Percentiles rank a stretch among this genome's conserved stretches.
These are phyloP conservation scores for Merodon equestris DNA, from an alignment of 2,888 invertebrate genomes.

Conservation along the genomic window DNA sequence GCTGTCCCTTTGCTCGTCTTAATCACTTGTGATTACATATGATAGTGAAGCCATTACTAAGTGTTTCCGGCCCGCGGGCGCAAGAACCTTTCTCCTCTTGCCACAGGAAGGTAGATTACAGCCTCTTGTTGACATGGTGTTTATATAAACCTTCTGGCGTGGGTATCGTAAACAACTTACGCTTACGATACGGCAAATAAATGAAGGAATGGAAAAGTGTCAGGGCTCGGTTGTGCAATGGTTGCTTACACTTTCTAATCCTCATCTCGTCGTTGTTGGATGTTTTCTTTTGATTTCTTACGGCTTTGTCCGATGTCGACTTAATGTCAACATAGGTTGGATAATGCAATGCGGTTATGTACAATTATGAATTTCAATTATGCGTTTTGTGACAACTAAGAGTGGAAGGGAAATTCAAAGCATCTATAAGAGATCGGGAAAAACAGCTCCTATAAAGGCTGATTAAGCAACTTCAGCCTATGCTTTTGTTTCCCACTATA, in stretches of 20 bases:
- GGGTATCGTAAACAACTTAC: neutral
- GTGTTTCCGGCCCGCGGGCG: slow-evolving; percentile 22
- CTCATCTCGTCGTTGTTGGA: neutral
- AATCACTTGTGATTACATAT: slow-evolving; percentile 40
- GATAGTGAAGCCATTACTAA: slow-evolving; percentile 40
- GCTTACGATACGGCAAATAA: neutral
- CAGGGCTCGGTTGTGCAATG: neutral
- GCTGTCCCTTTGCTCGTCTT: slow-evolving; percentile 32
- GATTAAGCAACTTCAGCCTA: too few species aligned
- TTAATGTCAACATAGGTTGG: too few species aligned
- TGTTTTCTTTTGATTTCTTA: too few species aligned
- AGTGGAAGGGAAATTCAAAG: too few species aligned
- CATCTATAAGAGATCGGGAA: too few species aligned
- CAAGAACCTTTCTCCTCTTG: slow-evolving; percentile 47
- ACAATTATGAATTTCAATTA: too few species aligned
- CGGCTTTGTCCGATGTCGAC: too few species aligned
- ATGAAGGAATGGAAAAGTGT: too few species aligned
- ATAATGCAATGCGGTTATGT: too few species aligned
- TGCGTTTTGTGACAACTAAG: too few species aligned
- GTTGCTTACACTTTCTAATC: slow-evolving; percentile 46
- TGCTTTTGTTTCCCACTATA: too few species aligned
- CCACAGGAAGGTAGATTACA: neutral
- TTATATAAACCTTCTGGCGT: neutral
- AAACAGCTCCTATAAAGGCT: too few species aligned
- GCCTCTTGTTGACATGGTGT: neutral